Evolutionary conservation across 2,113 vertebrate species (phyloP).

Genomic region (Anolis carolinensis): DNA sequence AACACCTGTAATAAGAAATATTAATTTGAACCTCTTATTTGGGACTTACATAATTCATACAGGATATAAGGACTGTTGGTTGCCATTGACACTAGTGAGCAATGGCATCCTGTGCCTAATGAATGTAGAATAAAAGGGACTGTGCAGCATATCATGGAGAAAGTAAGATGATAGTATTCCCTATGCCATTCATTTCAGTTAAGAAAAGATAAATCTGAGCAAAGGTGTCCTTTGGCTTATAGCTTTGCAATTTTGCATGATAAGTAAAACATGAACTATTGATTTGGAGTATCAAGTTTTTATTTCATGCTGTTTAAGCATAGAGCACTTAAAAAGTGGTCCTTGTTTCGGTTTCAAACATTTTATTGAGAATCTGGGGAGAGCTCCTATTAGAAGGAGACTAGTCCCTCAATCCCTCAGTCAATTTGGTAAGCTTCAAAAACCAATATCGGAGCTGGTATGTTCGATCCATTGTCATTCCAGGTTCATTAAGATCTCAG

Average conservation of each 20-base stretch:
- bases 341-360: not conserved
- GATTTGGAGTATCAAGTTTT: not conserved
- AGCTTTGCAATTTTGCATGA: not conserved
- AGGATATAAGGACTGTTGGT: not conserved
- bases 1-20: not conserved
- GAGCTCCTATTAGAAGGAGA: not conserved
- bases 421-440: conserved; percentile 15
- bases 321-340: not conserved
- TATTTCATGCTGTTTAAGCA: not conserved
- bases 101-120: not conserved
- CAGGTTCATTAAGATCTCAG: not conserved
- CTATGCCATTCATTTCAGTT: not conserved
- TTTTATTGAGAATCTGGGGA: not conserved
- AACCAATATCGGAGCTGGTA: not conserved
- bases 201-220: not conserved
- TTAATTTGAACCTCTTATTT: not conserved
- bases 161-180: not conserved
- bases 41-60: not conserved
- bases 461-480: not conserved
- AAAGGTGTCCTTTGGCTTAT: not conserved
- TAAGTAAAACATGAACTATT: not conserved
- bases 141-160: not conserved
- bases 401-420: not conserved
- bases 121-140: not conserved
- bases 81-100: not conserved